Base-by-base conservation (phyloP, 1,140 invertebrate species). In the Ectropis grisescens region DNA sequence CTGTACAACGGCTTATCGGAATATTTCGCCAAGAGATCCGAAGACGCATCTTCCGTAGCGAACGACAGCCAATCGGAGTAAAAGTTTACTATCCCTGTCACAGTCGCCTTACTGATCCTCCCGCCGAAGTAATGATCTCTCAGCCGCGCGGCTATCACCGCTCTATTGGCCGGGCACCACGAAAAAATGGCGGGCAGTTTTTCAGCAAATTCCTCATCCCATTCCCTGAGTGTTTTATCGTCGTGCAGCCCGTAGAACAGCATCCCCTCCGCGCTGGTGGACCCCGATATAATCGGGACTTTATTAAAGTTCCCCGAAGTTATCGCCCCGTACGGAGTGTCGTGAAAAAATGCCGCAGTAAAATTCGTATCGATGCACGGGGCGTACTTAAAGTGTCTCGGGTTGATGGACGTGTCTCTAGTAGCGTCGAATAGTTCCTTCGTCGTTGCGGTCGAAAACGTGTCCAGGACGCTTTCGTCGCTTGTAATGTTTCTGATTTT, bases 41-140 rank as follows among this genome's bases (percentile, higher is more conserved):
- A 59, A 37, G 62, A 76, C 0, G 66, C 58, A 8, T 65, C 38
- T 10, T 51, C 40, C 0, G 66, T 47, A 10, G 60, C 57, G 30
- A 69, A 59, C 0, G 55, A 57, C 2, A 74, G 47, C 65, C 67
- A 76, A 40, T 75, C 70, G 1, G 72, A 71, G 33, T 65, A 80
- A 29, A 57, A 74, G 24, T 53, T 16, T 6, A 67, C 41, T 4
- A 61, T 38, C 7, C 41, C 56, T 11, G 33, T 43, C 0, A 48
- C 30, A 12, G 48, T 42, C 4, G 33, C 40, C 11, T 14, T 48
- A 13, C 47, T 51, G 13, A 76, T 54, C 26, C 45, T 41, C 10
- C 38, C 25, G 3, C 58, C 57, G 31, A 80, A 80, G 27, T 76
- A 80, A 47, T 69, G 47, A 3, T 40, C 24, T 8, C 49, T 44